These are phyloP conservation scores for Ceyx cyanopectus DNA, from an alignment of 2,113 vertebrate species.

Conservation along the genomic window DNA sequence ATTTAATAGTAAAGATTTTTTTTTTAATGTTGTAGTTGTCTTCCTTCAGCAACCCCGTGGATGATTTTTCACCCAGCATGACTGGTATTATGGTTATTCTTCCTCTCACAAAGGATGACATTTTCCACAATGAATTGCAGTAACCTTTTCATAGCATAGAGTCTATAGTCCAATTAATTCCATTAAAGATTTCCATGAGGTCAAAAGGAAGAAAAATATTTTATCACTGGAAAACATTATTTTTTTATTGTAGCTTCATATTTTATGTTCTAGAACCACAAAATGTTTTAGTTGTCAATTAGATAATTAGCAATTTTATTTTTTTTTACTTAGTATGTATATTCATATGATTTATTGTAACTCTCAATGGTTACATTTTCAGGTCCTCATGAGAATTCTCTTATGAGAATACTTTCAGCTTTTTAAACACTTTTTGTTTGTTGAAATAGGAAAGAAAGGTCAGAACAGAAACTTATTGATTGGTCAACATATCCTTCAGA, in stretches of 20 bases:
- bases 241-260: not conserved
- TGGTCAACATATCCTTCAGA: not conserved
- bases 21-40: not conserved
- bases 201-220: not conserved
- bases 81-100: conserved; percentile 34
- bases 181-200: not conserved
- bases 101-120: conserved; percentile 4
- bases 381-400: not conserved
- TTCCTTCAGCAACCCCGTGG: not conserved
- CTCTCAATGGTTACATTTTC: not conserved
- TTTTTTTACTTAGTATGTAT: not conserved
- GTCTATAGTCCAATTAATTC: not conserved
- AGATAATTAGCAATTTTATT: not conserved
- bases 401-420: not conserved
- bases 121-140: not conserved
- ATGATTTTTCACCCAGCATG: not conserved
- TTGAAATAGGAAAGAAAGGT: not conserved
- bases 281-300: not conserved
- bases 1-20: conserved; percentile 8
- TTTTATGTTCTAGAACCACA: not conserved
- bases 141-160: not conserved
- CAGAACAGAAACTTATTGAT: not conserved
- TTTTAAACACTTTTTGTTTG: not conserved
- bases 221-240: not conserved
- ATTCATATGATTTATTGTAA: not conserved